Base-by-base conservation (phyloP, 2,113 vertebrate genomes). In the Pluvianellus socialis region DNA sequence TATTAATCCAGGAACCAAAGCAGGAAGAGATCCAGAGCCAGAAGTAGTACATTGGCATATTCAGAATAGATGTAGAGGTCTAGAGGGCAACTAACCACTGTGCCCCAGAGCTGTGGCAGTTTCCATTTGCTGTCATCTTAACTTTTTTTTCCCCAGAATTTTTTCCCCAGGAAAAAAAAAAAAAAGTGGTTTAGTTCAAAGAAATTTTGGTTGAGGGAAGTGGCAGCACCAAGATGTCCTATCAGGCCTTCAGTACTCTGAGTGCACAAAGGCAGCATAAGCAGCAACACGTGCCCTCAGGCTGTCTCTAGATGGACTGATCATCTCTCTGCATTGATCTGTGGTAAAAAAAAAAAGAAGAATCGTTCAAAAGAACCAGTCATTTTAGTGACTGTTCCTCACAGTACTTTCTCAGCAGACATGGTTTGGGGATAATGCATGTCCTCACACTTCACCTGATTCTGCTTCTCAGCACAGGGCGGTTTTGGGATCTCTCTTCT, bases 341-440 rank as follows among this genome's bases (percentile, higher is more conserved):
- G 35, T 20, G 35, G 32, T 44, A 6, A 63, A 5, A 45, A 61
- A 67, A 40, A 49, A 47, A 16, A 53, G 33, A 27, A 42, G 14
- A 20, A 22, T 7, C 0, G 12, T n/a, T 58, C 7, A 6, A 16
- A 61, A 61, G 63, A 21, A 2, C 0, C 33, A 0, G 26, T 23
- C 3, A 5, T 66, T 66, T 45, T 14, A 52, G 20, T 21, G 13
- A 6, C 42, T 33, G 30, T 14, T 79, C 28, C 47, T 47, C 27
- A 30, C 22, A 11, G 24, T 12, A 38, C 16, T 4, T 83, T 66
- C 33, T 63, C 1, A 0, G 1, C 3, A 4, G 33, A 42, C 3
- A 1, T 19, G 6, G 3, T 59, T 16, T 82, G 62, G 33, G 32
- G 24, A 7, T 55, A 14, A 12, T 52, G 61, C 16, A 42, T 16